Evolutionary conservation across 2,797 vertebrate species (phyloP), one percentile per base, ranked within the genome.

Genomic region (Coilia nasus): DNA sequence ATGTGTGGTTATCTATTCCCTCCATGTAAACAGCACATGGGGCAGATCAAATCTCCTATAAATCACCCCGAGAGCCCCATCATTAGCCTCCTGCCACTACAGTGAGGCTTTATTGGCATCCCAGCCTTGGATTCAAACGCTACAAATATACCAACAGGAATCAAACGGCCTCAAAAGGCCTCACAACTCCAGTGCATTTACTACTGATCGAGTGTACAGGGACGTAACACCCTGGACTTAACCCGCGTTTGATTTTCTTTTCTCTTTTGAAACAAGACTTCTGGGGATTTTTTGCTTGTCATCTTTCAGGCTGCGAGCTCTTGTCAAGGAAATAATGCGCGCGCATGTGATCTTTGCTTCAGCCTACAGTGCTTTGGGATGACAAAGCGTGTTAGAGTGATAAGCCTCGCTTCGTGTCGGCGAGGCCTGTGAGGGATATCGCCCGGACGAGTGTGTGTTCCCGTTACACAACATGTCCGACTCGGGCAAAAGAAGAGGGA

Each of bases 71-170:
- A 87, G 84, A 89, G 82, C 82, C 31, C 75, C 80, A 59, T 89
- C 86, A 89, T 88, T 89, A 89, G 87, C 89, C 87, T 87, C 19
- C 47, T 78, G 67, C 84, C 87, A 85, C 6, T 6, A n/a, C 82
- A 78, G 28, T 81, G 83, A 54, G 81, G 83, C 83, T 83, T 86
- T 85, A 88, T 78, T 81, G 85, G 78, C 41, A 47, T 60, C 54
- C 0, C 15, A 11, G 60, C 75, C 87, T 83, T 85, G 54, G 86
- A 84, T 60, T 23, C 15, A 46, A 87, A 60, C 47, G 14, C 35
- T 81, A 54, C 85, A 84, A 83, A 82, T 87, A 81, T 82, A 84
- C 28, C 23, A 25, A 7, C 47, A 85, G 12, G n/a, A 78, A 82
- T 85, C 82, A 81, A 78, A 81, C 57, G 54, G 2, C 2, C 35